Base-by-base conservation (phyloP, 1,140 invertebrate species). In the Plectrocnemia conspersa region DNA sequence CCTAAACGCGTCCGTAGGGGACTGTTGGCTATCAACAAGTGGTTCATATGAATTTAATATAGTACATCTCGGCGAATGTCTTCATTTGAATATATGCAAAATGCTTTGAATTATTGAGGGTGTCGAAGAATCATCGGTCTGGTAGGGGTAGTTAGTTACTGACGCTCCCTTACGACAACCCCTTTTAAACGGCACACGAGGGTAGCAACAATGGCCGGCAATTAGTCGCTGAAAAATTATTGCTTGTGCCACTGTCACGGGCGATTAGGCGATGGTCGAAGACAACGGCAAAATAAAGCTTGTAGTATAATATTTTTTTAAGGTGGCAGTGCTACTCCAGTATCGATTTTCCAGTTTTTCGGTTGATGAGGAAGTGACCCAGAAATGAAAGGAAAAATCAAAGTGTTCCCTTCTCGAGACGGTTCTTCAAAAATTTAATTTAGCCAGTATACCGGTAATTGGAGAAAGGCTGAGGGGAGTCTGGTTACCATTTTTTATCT, bases 11-110 rank as follows among this genome's bases (percentile, higher is more conserved):
- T 18, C 35, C 35, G 19, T 13, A 15, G 19, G 35, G 35, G 5
- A 36, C 13, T 15, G 13, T 13, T 36, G 19, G 35, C 19, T 6
- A 13, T 11, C 47, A 11, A 40, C 36, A 52, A 52, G 40, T 44
- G 50, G 22, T 32, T 44, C 38, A 53, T 53, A 53, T 35, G 50
- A 53, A 44, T 53, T 41, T 44, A 53, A 53, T 53, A 53, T 53
- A 19, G 19, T 3, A 36, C 19, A 44, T 25, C 27, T 53, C 44
- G 46, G 18, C 23, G 50, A 54, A 54, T 40, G 52, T 54, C 52
- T 54, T 54, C 52, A 54, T 54, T 54, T 54, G 33, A 54, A 54
- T 54, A 36, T 36, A 54, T 35, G 41, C 40, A 54, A 35, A 24
- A 29, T 40, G 35, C 15, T 21, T 19, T 16, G 4, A 25, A 42